Conservation (phyloP, 2,888 invertebrate genomes). For the Globia sparganii region DNA sequence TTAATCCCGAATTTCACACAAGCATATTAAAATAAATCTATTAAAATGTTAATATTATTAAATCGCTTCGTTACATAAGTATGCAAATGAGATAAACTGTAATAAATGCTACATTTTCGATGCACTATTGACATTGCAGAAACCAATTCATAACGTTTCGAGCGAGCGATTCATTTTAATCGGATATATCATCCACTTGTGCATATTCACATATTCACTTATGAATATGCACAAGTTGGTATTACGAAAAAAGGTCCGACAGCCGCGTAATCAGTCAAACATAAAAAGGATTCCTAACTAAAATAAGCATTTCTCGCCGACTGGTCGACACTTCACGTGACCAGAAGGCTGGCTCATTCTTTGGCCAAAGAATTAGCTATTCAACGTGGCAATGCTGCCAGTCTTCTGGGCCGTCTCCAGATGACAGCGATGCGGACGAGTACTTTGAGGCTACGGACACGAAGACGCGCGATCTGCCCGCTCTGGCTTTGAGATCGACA, state of each 20-base stretch:
- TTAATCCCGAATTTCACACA: slow-evolving; percentile 27
- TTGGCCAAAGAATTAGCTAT: too few relatives aligned
- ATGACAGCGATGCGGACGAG: too few relatives aligned
- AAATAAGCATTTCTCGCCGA: background rate
- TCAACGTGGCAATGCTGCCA: too few relatives aligned
- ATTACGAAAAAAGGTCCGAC: background rate
- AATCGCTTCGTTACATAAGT: slow-evolving; percentile 45
- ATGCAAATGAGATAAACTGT: slow-evolving; percentile 51
- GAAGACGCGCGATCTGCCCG: too few relatives aligned
- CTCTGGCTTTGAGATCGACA: too few relatives aligned
- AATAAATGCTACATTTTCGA: slow-evolving; percentile 51
- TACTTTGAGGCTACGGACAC: too few relatives aligned
- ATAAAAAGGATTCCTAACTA: background rate
- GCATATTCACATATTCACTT: slow-evolving; percentile 9
- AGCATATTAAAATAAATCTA: slow-evolving; percentile 55
- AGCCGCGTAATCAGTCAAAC: background rate
- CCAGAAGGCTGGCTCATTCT: too few relatives aligned
- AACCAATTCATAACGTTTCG: slow-evolving; percentile 46
- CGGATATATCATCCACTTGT: slow-evolving; percentile 3
- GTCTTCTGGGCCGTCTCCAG: too few relatives aligned
- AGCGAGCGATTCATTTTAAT: slow-evolving; percentile 49
- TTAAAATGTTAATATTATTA: slow-evolving; percentile 56
- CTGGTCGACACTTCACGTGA: too few relatives aligned
- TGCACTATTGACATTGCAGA: slow-evolving; percentile 47
- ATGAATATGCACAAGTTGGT: slow-evolving; percentile 25